Percentiles rank a stretch among this genome's conserved stretches.
phyloP scores from a whole-genome alignment of 2,797 vertebrate species.

The Rachycentron canadum region DNA sequence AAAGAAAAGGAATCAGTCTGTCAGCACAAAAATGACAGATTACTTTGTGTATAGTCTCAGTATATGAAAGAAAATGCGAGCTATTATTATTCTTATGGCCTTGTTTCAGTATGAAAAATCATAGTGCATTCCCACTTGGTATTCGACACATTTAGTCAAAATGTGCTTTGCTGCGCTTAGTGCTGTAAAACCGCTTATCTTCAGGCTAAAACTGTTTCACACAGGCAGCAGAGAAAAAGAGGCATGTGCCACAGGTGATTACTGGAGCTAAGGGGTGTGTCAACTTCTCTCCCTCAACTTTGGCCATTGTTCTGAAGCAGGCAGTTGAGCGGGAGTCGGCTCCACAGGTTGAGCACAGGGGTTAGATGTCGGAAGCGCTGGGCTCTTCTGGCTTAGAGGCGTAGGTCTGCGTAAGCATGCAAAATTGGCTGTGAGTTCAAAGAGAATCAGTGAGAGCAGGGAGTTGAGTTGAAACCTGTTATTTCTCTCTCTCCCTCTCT shows the following conservation, averaged over 20 bases:
- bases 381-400: slow-evolving; percentile 72
- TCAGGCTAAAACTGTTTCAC: slow-evolving; percentile 49
- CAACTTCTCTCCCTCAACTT: slow-evolving; percentile 63
- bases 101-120: slow-evolving; percentile 26
- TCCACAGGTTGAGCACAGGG: slow-evolving; percentile 63
- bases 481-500: slow-evolving; percentile 53
- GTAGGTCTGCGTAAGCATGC: slow-evolving; percentile 69
- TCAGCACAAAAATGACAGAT: slow-evolving; percentile 12
- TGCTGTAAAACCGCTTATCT: slow-evolving; percentile 50
- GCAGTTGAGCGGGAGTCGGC: slow-evolving; percentile 51
- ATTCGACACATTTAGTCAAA: slow-evolving; percentile 46
- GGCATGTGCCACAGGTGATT: slow-evolving; percentile 57
- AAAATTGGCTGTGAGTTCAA: slow-evolving; percentile 84
- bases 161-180: slow-evolving; percentile 36
- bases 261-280: slow-evolving; percentile 58
- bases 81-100: slow-evolving; percentile 2
- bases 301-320: slow-evolving; percentile 55
- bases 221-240: slow-evolving; percentile 42
- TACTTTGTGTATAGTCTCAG: slow-evolving; percentile 2
- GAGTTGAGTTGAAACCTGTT: slow-evolving; percentile 74
- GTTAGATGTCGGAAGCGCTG: slow-evolving; percentile 70
- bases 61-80: slow-evolving; percentile 31
- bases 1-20: not conserved
- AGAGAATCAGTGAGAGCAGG: slow-evolving; percentile 78
- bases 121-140: slow-evolving; percentile 22